Percentiles rank a stretch among this genome's conserved stretches.
phyloP scores from a whole-genome alignment of 1,140 invertebrate genomes.

The Penaeus vannamei region DNA sequence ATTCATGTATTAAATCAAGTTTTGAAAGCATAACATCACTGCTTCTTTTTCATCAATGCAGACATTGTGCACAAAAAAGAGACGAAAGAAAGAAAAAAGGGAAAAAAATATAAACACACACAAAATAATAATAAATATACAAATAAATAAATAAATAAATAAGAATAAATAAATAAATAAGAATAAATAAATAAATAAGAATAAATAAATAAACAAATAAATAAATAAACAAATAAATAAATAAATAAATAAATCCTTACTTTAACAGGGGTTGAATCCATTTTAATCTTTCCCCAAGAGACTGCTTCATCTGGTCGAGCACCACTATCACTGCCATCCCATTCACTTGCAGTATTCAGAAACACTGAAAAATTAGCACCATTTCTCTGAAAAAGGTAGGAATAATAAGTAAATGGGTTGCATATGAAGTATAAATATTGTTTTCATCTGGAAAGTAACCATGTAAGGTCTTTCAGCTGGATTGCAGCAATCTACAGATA shows the following conservation, averaged over 20 bases:
- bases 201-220: no score
- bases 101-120: neutral
- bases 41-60: no score
- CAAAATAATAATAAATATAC: no score
- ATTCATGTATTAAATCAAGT: no score
- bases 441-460: neutral
- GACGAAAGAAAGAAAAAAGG: neutral
- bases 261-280: slow-evolving; percentile 92
- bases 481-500: no score
- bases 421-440: neutral
- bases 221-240: no score
- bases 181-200: no score
- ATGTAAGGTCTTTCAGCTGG: neutral
- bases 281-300: slow-evolving; percentile 98
- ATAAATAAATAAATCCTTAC: slow-evolving; percentile 72
- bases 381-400: slow-evolving; percentile 82
- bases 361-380: slow-evolving; percentile 98
- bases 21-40: no score
- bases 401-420: neutral
- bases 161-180: no score
- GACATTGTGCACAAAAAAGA: neutral
- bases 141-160: no score
- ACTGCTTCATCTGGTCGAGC: slow-evolving; percentile 98
- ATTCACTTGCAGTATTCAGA: slow-evolving; percentile 97
- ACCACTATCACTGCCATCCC: slow-evolving; percentile 98